phyloP scores from a whole-genome alignment of 2,113 vertebrate species.

The Ctenodactylus gundi region DNA sequence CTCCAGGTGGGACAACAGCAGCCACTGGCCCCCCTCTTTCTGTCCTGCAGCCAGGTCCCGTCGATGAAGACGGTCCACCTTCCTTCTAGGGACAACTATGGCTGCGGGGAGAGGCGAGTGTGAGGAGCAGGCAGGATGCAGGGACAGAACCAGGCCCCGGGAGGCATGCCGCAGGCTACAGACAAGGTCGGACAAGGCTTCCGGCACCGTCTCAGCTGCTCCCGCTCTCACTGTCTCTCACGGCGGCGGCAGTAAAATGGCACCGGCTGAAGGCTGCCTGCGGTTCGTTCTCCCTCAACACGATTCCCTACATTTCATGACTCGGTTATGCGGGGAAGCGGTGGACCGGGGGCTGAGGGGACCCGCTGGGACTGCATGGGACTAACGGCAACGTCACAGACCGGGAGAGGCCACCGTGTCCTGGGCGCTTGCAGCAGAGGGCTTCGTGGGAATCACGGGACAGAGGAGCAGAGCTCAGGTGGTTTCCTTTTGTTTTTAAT shows the following conservation, averaged over 20 bases:
- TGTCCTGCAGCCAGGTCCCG: not conserved
- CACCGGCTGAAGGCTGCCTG: not conserved
- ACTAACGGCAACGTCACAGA: not conserved
- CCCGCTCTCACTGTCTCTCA: fast-evolving
- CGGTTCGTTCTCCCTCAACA: not conserved
- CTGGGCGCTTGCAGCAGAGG: fast-evolving
- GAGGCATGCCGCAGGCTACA: too few species aligned
- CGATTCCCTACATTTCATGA: not conserved
- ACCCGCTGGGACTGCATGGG: not conserved
- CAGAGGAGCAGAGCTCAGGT: not conserved
- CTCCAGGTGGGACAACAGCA: not conserved
- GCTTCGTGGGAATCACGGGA: not conserved
- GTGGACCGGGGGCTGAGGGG: too few species aligned
- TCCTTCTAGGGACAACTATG: not conserved
- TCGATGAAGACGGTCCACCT: not conserved
- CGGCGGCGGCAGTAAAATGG: fast-evolving
- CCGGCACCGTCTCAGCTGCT: too few species aligned
- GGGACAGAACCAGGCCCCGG: not conserved
- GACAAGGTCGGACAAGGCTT: too few species aligned
- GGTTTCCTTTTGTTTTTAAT: not conserved
- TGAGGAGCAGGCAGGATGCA: not conserved
- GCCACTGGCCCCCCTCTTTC: not conserved
- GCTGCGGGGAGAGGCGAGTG: not conserved
- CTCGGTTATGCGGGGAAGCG: not conserved
- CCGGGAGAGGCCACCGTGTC: not conserved